These are phyloP conservation scores for Aphidius gifuensis DNA, from an alignment of 1,140 invertebrate genomes.

Conservation along the genomic window DNA sequence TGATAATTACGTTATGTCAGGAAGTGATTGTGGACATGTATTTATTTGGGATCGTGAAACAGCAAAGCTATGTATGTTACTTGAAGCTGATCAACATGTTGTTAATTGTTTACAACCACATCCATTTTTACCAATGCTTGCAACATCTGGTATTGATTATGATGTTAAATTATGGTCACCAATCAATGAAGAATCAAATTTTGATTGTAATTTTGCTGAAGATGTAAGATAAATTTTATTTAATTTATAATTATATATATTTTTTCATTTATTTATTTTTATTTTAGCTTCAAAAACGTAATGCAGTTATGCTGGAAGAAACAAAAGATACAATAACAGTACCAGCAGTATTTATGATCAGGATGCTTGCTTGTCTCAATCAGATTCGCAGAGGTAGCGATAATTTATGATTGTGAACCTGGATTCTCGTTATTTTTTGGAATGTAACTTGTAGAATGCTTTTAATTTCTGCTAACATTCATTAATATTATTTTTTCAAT, in stretches of 20 bases:
- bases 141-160: constrained; percentile 87
- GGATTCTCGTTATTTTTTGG: constrained; percentile 1
- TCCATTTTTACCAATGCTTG: constrained; percentile 75
- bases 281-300: constrained; percentile 74
- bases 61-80: constrained; percentile 69
- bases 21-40: constrained; percentile 82
- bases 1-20: constrained; percentile 76
- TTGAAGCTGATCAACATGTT: constrained; percentile 82
- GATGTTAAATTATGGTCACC: constrained; percentile 87
- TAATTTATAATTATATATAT: constrained; percentile 1
- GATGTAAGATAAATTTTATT: constrained; percentile 59
- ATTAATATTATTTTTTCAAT: background rate
- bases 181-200: constrained; percentile 57
- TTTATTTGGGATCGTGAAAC: constrained; percentile 68
- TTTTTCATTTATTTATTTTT: background rate
- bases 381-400: constrained; percentile 63
- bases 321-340: constrained; percentile 87
- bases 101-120: constrained; percentile 87
- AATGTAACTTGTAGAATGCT: constrained; percentile 12
- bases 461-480: constrained; percentile 12
- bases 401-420: constrained; percentile 34
- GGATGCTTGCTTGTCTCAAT: constrained; percentile 79
- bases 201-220: constrained; percentile 66
- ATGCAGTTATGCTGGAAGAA: constrained; percentile 85
- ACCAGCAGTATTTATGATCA: constrained; percentile 84